A percentile compares a stretch with the other conserved stretches of the same genome.
Evolutionary conservation across 2,888 invertebrate genomes (phyloP).

Genomic region (Drosophila macrospina): DNA sequence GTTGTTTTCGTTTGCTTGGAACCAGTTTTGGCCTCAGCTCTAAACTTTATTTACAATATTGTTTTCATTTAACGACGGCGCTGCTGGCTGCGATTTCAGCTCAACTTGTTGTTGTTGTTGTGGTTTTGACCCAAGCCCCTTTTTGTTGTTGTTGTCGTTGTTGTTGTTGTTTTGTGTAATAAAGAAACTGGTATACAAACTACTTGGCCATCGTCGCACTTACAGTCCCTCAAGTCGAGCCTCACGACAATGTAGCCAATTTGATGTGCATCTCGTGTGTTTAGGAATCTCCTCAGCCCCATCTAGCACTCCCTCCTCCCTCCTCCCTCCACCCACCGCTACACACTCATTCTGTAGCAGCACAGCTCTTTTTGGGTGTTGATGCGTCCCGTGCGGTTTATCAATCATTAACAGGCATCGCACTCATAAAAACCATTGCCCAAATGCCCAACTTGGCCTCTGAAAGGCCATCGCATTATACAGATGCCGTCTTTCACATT

Average conservation of each 20-base stretch:
- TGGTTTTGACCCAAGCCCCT: slow-evolving; percentile 80
- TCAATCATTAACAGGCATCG: slow-evolving; percentile 76
- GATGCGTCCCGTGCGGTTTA: slow-evolving; percentile 80
- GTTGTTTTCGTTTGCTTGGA: slow-evolving; percentile 70
- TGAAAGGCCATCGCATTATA: slow-evolving; percentile 76
- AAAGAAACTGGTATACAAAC: slow-evolving; percentile 79
- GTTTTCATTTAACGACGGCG: slow-evolving; percentile 78
- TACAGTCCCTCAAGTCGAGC: slow-evolving; percentile 28
- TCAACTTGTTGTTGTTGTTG: slow-evolving; percentile 53
- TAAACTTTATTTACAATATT: slow-evolving; percentile 81
- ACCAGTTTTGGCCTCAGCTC: slow-evolving; percentile 73
- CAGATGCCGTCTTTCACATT: slow-evolving; percentile 67
- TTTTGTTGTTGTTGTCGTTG: slow-evolving; percentile 34
- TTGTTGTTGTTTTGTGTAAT: slow-evolving; percentile 70
- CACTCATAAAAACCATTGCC: slow-evolving; percentile 63
- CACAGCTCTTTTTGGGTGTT: slow-evolving; percentile 64
- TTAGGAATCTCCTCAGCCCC: slow-evolving; percentile 4
- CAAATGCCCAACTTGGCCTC: slow-evolving; percentile 61
- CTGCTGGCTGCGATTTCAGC: slow-evolving; percentile 47
- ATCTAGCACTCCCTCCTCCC: neutral
- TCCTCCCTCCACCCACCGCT: too few species aligned
- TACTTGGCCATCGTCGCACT: slow-evolving; percentile 37
- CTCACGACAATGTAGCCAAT: slow-evolving; percentile 79
- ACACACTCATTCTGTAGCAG: too few species aligned
- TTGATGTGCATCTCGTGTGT: slow-evolving; percentile 73